Base-by-base conservation (phyloP, 2,888 invertebrate species). In the Melanchra persicariae region DNA sequence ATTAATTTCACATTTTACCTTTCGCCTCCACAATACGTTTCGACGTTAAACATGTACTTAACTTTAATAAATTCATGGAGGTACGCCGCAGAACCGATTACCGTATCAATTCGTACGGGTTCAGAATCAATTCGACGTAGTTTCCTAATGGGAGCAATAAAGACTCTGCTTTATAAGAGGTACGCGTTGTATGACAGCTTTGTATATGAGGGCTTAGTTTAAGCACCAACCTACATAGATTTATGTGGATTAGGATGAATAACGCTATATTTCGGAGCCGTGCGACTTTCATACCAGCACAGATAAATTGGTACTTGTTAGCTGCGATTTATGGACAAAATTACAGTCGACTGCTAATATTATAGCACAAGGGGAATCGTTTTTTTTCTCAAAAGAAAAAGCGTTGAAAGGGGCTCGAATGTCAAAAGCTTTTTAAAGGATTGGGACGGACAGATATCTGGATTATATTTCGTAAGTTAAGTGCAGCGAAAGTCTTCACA, bases 31-130 rank as follows among this genome's bases (percentile, higher is more conserved):
- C 74, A 67, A 64, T 79, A 81, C 37, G 52, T 72, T 74, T 65
- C 54, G 12, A 52, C 69, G 67, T 59, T 69, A 52, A 77, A 61
- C 47, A 67, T 58, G 54, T 71, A 68, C 70, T 72, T 70, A 66
- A 69, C 47, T 67, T 75, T 68, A 59, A 77, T 70, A 68, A 61
- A 85, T 85, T 84, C 81, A 76, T 61, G 64, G 26, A 57, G 64
- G 61, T 67, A 78, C 69, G 64, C 43, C 57, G 26, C 67, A 30
- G 55, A 67, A 55, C 30, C 67, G 55, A 52, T 67, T 62, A 52
- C 57, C 49, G 69, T 70, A 70, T 79, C 75, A 72, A 70, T 76
- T 66, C 51, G 37, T 43, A 74, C 47, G 54, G 47, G 60, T 49
- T 24, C 49, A 40, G 58, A 76, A 84, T 74, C 76, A 74, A 85